These are phyloP conservation scores for Sipha flava DNA, from an alignment of 1,140 invertebrate species.

Conservation along the genomic window DNA sequence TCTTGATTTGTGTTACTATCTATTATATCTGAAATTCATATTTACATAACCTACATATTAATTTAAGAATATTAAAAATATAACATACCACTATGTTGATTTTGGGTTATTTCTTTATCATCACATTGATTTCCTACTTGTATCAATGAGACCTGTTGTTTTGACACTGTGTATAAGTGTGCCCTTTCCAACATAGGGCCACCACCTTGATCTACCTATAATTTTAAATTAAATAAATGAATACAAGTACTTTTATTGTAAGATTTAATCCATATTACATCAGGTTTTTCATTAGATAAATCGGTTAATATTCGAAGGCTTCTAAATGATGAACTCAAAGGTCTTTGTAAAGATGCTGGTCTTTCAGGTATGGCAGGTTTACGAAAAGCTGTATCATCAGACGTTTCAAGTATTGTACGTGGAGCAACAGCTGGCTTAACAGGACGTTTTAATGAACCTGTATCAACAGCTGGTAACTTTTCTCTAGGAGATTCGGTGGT, in stretches of 20 bases:
- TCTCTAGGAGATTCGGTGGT: not conserved
- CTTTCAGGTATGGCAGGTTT: slow-evolving; percentile 64
- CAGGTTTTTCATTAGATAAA: not conserved
- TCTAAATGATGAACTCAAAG: slow-evolving; percentile 43
- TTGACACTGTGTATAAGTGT: slow-evolving; percentile 59
- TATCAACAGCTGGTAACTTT: not conserved
- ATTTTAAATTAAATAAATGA: not conserved
- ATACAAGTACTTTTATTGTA: not conserved
- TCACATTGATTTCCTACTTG: slow-evolving; percentile 43
- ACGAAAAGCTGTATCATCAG: slow-evolving; percentile 19
- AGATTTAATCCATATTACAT: not conserved
- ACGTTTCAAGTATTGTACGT: slow-evolving; percentile 34
- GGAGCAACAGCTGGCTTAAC: slow-evolving; percentile 37
- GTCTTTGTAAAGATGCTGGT: slow-evolving; percentile 54
- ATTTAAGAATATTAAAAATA: not conserved
- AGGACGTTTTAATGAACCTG: slow-evolving; percentile 19
- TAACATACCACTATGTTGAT: slow-evolving; percentile 1
- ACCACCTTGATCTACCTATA: slow-evolving; percentile 14
- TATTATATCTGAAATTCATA: not conserved
- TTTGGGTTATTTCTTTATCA: not conserved
- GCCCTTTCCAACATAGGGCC: slow-evolving; percentile 51
- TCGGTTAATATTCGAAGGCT: slow-evolving; percentile 32
- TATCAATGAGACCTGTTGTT: slow-evolving; percentile 60
- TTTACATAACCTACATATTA: not conserved
- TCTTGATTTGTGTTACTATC: not conserved